Evolutionary conservation across 2,113 vertebrate genomes (phyloP).

Genomic region (Gadus chalcogrammus): DNA sequence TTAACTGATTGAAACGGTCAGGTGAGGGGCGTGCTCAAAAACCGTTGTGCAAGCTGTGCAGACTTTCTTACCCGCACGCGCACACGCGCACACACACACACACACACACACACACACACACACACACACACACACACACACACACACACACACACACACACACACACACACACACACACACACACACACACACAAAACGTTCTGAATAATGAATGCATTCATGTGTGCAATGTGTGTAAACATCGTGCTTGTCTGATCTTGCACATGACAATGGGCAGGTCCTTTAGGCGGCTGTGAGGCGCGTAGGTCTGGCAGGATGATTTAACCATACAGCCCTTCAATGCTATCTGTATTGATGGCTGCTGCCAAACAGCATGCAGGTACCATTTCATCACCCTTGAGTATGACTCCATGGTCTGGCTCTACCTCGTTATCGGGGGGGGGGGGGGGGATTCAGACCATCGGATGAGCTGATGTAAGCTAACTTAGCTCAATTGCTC

Average conservation of each 20-base stretch:
- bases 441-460: background rate
- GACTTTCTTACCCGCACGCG: background rate
- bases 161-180: background rate
- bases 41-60: background rate
- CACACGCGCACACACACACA: background rate
- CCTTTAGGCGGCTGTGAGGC: background rate
- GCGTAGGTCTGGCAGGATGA: background rate
- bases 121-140: no score
- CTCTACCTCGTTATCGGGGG: background rate
- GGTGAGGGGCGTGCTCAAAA: no score
- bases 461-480: no score
- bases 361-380: background rate
- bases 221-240: background rate
- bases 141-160: background rate
- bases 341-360: background rate
- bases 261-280: background rate
- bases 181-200: background rate
- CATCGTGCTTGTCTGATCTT: background rate
- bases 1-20: no score
- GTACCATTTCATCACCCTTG: background rate
- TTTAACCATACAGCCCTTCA: slow-evolving; percentile 6
- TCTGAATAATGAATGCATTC: background rate
- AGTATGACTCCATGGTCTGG: background rate
- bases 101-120: slow-evolving; percentile 5
- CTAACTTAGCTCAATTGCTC: no score